A percentile compares a stretch with the other conserved stretches of the same genome.
Conservation (phyloP, 2,888 invertebrate species). For the Lasioglossum malachurum region DNA sequence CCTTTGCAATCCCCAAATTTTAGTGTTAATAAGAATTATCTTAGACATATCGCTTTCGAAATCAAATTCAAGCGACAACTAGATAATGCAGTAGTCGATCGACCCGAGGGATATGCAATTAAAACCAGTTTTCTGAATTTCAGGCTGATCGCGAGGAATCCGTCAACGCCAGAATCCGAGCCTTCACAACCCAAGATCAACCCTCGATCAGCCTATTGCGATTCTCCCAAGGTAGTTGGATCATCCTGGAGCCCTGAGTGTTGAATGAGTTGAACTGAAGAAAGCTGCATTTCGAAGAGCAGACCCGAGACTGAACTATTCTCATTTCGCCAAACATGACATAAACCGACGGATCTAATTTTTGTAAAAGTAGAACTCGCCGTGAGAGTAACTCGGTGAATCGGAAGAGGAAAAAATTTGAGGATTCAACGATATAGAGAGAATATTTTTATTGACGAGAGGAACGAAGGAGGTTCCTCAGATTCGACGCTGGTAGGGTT, state of each 20-base stretch:
- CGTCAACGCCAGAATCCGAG: constrained; percentile 4
- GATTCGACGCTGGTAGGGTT: not conserved
- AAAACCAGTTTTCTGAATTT: constrained; percentile 22
- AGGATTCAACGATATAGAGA: not conserved
- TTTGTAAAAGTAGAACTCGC: not conserved
- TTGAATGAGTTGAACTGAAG: not conserved
- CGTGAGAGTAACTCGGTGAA: not conserved
- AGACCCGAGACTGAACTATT: not conserved
- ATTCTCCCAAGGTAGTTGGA: not conserved
- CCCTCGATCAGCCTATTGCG: not conserved
- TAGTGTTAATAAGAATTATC: too few species aligned
- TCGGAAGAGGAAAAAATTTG: not conserved
- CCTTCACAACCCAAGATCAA: not conserved
- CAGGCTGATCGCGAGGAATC: constrained; percentile 30
- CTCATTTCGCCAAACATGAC: constrained; percentile 1
- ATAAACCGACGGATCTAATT: not conserved
- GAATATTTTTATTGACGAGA: not conserved
- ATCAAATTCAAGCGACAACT: not conserved
- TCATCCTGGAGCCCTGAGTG: not conserved
- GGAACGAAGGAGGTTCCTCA: not conserved
- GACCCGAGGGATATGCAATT: not conserved
- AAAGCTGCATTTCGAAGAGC: not conserved
- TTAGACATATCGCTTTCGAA: not conserved
- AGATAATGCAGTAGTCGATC: not conserved
- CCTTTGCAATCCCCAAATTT: too few species aligned